Base-by-base conservation (phyloP, 92 coral and sea anemone species). In the Actinostola sp. region DNA sequence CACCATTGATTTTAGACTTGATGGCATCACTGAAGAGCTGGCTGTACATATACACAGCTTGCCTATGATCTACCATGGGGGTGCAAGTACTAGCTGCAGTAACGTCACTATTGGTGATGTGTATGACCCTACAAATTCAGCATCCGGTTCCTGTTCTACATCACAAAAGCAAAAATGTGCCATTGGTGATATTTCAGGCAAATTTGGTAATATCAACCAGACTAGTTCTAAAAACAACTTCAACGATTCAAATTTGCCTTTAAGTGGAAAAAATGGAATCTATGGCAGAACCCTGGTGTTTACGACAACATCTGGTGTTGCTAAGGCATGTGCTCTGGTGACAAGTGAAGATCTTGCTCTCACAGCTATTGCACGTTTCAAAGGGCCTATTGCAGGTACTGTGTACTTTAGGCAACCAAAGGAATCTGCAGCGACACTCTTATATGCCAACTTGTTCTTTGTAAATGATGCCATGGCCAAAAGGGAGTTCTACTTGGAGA, bases 41-140 rank as follows among this genome's bases (percentile, higher is more conserved):
- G 14, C 63, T 9, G 87, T 97, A 92, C 49, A 38, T n/a, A 75
- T 94, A 38, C 95, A 83, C 41, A 66, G 64, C 19, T 75, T 88
- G 15, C 98, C 98, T 3, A 83, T 94, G 80, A 80, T 91, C 29
- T 94, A 94, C 82, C 45, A 85, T 33, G 98, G 98, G 16, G 87
- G 87, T 52, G 86, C 89, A 30, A 73, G 57, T 21, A 57, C 71
- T 39, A 91, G 89, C 60, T 93, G 98, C 67, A 69, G 66, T 41
- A 63, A 55, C 49, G n/a, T 17, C 48, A 85, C 82, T 28, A 75
- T 82, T 45, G 97, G 97, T 56, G 63, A 38, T 13, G 41, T 92
- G 8, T 92, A 60, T 61, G 89, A 94, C 63, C 98, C 98, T 0
- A 75, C 70, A 11, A 71, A 38, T 11, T 78, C 81, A 72, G 79